Conservation (phyloP, 2,797 vertebrate genomes). For the Emydoidea blandingii region DNA sequence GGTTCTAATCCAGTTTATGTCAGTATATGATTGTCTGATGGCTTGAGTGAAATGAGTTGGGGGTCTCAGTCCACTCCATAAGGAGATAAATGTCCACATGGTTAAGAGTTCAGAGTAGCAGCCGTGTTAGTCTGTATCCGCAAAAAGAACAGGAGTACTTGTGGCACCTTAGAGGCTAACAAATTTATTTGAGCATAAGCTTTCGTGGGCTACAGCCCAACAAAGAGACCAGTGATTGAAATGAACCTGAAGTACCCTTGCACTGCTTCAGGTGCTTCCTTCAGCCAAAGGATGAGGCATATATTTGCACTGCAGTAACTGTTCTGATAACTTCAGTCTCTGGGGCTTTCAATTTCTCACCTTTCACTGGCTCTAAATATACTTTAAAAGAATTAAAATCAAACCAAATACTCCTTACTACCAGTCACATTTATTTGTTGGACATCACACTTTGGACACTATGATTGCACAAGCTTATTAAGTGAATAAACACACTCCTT, state of each 20-base stretch:
- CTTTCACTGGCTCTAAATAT: not conserved
- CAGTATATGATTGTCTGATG: not conserved
- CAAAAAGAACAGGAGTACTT: too few relatives aligned
- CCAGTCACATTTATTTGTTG: not conserved
- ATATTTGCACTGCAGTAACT: not conserved
- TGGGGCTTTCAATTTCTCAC: not conserved
- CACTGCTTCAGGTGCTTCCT: not conserved
- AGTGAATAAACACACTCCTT: not conserved
- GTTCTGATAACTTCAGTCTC: not conserved
- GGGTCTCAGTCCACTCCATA: not conserved
- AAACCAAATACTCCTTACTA: not conserved
- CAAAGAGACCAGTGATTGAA: not conserved
- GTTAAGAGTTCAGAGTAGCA: not conserved
- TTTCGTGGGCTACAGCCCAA: not conserved
- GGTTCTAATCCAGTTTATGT: not conserved
- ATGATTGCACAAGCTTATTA: not conserved
- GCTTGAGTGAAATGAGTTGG: not conserved
- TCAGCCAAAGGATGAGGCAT: fast-evolving
- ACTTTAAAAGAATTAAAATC: not conserved
- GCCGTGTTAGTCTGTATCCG: too few relatives aligned
- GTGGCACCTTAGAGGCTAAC: too few relatives aligned
- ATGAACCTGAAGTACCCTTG: fast-evolving
- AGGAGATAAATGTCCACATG: not conserved
- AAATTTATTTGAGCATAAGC: too few relatives aligned
- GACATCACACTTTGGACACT: not conserved